Conservation (phyloP, 53 echinoderm and acorn worm genomes). For the Astropecten irregularis region DNA sequence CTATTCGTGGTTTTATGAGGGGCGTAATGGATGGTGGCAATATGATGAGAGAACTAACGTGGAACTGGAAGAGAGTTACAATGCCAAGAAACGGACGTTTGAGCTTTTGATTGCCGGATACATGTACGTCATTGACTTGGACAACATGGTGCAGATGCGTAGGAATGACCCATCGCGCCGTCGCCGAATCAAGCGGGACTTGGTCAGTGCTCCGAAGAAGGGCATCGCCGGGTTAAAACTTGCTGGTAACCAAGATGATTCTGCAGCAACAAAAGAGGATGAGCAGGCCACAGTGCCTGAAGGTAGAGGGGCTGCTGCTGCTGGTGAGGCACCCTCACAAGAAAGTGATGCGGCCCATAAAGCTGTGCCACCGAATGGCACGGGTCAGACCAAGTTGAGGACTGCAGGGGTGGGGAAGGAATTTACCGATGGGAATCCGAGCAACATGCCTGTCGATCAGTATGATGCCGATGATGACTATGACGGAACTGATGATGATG, state of each 20-base stretch:
- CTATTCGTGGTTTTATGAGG: constrained; percentile 97
- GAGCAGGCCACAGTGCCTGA: constrained; percentile 28
- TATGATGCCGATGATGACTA: constrained; percentile 31
- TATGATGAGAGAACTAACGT: constrained; percentile 88
- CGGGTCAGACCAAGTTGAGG: constrained; percentile 19
- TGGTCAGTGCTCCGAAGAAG: constrained; percentile 88
- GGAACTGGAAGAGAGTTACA: constrained; percentile 87
- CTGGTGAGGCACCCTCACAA: constrained; percentile 20
- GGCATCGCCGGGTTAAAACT: constrained; percentile 96
- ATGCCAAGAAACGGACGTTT: constrained; percentile 76
- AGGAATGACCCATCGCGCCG: constrained; percentile 87
- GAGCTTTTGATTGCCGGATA: constrained; percentile 94
- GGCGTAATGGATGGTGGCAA: constrained; percentile 99
- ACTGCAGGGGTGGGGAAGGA: constrained; percentile 43
- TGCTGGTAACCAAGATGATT: background rate
- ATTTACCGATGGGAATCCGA: constrained; percentile 23
- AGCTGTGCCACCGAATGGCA: background rate
- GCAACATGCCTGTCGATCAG: constrained; percentile 31
- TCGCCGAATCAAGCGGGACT: constrained; percentile 91
- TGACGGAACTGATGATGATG: constrained; percentile 24
- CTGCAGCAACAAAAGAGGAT: background rate
- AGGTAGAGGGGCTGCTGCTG: constrained; percentile 35
- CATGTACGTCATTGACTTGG: constrained; percentile 91
- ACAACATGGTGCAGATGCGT: constrained; percentile 90
- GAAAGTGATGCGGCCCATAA: background rate